Base-by-base conservation (phyloP, 2,113 vertebrate genomes). In the Ursus arctos region DNA sequence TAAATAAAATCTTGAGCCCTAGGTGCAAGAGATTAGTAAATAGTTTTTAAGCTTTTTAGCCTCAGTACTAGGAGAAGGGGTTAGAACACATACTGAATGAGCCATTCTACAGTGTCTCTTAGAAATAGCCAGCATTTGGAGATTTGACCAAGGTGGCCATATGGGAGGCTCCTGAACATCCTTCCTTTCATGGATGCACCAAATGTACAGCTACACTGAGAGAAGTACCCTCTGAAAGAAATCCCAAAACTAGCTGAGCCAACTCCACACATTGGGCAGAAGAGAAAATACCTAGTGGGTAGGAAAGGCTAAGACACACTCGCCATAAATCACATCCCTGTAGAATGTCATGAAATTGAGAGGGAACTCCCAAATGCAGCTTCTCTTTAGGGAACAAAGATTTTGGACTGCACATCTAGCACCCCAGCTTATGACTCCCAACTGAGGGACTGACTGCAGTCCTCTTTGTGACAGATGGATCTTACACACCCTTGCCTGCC, bases 11-110 rank as follows among this genome's bases (percentile, higher is more conserved):
- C 14, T 89, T 33, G 61, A 55, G 79, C 21, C 59, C 67, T 47
- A n/a, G 28, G 77, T 85, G 2, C n/a, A 84, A 88, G 36, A n/a
- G 8, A 33, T 26, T 95, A 18, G 33, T 57, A 85, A 87, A 43
- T 51, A 88, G 33, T 76, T 47, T 94, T 94, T 84, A 94, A 77
- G 57, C 57, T 85, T 53, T 88, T 65, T 63, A 86, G 43, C 12
- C 33, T 65, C 49, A 81, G 57, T 31, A 61, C 72, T 40, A 67
- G 53, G 74, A 65, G 74, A 81, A 65, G 65, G 57, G 22, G 21
- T 82, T 93, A 82, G 36, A 61, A 63, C 40, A n/a, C 1, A 1
- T 83, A n/a, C 19, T 65, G 33, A 72, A 22, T 72, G 53, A 81
- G n/a, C 40, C 31, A 14, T 85, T 69, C 84, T 18, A 59, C 12